These are phyloP conservation scores for Dicyrtomina minuta DNA, from an alignment of 2,888 invertebrate genomes.

Conservation along the genomic window DNA sequence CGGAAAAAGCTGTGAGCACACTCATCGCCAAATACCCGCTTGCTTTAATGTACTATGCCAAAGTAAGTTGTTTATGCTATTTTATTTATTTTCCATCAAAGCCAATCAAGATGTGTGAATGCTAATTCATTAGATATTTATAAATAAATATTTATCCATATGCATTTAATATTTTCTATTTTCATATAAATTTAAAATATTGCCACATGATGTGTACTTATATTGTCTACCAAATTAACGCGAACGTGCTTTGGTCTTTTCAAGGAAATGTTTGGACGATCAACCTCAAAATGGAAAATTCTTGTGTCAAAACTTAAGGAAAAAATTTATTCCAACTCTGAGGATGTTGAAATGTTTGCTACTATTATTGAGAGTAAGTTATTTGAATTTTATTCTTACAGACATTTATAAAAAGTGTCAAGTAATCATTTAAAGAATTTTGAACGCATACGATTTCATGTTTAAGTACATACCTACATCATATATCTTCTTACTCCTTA, in stretches of 20 bases:
- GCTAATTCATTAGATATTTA: background rate
- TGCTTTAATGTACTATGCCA: conserved; percentile 66
- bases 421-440: too few species aligned
- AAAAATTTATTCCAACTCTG: conserved; percentile 43
- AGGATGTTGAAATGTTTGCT: conserved; percentile 46
- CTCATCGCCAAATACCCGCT: conserved; percentile 47
- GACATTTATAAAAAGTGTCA: too few species aligned
- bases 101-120: background rate
- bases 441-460: too few species aligned
- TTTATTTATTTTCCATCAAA: background rate
- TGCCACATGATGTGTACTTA: too few species aligned
- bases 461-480: too few species aligned
- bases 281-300: conserved; percentile 47
- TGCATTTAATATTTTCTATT: background rate
- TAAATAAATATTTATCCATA: background rate
- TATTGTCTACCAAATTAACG: too few species aligned
- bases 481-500: too few species aligned
- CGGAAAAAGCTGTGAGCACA: conserved; percentile 42
- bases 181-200: too few species aligned
- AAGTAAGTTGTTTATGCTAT: conserved; percentile 58
- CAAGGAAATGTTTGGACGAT: conserved; percentile 51
- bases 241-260: background rate
- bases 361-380: conserved; percentile 52
- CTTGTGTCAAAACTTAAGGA: conserved; percentile 49
- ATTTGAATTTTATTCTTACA: conserved; percentile 4